Base-by-base conservation (phyloP, 2,888 invertebrate species). In the Heliconius hortense region DNA sequence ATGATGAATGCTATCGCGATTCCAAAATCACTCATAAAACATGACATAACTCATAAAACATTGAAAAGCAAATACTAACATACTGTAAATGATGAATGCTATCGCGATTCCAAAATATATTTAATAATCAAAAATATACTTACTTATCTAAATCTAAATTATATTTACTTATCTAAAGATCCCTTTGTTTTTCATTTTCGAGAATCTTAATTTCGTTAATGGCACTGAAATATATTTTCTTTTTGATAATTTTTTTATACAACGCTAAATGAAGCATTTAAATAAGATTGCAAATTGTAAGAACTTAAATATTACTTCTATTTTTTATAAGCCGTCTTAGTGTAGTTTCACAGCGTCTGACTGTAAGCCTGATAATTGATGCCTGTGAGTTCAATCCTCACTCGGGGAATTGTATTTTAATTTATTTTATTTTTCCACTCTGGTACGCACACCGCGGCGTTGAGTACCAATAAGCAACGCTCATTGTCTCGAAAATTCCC, bases 181-280 rank as follows among this genome's bases (percentile, higher is more conserved):
- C 15, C 66, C 60, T 78, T 76, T 76, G 64, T 76, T 68, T 39
- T 48, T 43, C 24, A 35, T 73, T 78, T 73, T 73, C 71, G 48
- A 77, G 72, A 67, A 74, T 77, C 71, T 71, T 66, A 73, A 74
- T 79, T 74, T 73, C 67, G 63, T 74, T 79, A 72, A 76, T 74
- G 72, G 72, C 56, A 43, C 28, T 59, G n/a, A 72, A 67, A 74
- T 35, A 73, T 74, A 73, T 72, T 66, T 62, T 24, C 43, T 68
- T 15, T 35, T 24, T 39, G 60, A 76, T 13, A 69, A 72, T 73
- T 15, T 74, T 68, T 53, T 53, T 28, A 53, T 72, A 48, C 48
- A 31, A 24, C 26, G 43, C 13, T 74, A 48, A 72, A 68, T 71
- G 21, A 64, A 74, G 67, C 18, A 62, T 63, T 21, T 21, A 53